A percentile compares a stretch with the other conserved stretches of the same genome.
Evolutionary conservation across 1,140 invertebrate genomes (phyloP).

Genomic region (Heliconius nattereri): DNA sequence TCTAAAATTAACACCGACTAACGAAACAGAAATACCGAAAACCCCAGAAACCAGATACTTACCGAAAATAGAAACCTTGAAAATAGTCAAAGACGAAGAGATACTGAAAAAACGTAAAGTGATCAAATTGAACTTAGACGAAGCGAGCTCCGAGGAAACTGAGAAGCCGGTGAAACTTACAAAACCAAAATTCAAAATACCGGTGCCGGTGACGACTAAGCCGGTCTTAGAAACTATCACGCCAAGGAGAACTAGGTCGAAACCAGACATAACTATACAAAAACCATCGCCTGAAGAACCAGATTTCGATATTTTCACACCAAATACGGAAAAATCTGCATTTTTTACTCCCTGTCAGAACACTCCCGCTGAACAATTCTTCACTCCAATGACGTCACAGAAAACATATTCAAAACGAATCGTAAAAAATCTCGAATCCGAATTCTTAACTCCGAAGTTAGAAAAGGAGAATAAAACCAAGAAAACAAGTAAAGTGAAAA

Average conservation of each 20-base stretch:
- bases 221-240: conserved; percentile 53
- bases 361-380: conserved; percentile 44
- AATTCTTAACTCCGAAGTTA: conserved; percentile 54
- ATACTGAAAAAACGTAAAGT: conserved; percentile 60
- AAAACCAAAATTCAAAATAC: conserved; percentile 61
- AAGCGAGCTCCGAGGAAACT: conserved; percentile 41
- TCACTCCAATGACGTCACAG: conserved; percentile 56
- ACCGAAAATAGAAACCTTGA: conserved; percentile 37
- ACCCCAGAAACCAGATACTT: conserved; percentile 53
- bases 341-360: conserved; percentile 28
- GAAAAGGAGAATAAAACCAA: conserved; percentile 32
- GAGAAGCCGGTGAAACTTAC: conserved; percentile 35
- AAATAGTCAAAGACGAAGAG: conserved; percentile 58
- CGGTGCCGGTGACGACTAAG: conserved; percentile 50
- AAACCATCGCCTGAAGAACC: conserved; percentile 29
- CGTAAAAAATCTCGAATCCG: conserved; percentile 64
- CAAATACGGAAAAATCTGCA: conserved; percentile 22
- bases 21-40: conserved; percentile 41
- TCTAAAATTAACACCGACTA: conserved; percentile 47
- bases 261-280: conserved; percentile 45
- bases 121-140: conserved; percentile 59
- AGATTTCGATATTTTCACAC: conserved; percentile 36
- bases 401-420: conserved; percentile 61
- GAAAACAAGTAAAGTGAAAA: conserved; percentile 12
- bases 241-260: conserved; percentile 43